These are phyloP conservation scores for Gobio gobio DNA, from an alignment of 2,113 vertebrate species.

Conservation along the genomic window DNA sequence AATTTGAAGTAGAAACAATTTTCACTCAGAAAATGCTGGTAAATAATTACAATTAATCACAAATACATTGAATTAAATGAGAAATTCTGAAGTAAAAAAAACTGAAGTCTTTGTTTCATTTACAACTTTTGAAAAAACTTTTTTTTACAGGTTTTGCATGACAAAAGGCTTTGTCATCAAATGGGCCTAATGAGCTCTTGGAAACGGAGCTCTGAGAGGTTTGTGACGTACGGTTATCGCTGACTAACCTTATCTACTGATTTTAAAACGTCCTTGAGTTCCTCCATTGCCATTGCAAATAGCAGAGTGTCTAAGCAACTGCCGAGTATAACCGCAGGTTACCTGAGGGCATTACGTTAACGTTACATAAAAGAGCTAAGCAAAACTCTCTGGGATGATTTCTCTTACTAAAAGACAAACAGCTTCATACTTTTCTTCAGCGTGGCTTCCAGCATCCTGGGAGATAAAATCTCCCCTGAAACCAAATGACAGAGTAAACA, in stretches of 20 bases:
- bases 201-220: constrained; percentile 7
- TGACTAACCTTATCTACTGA: constrained; percentile 44
- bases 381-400: background rate
- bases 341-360: constrained; percentile 21
- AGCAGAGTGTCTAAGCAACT: constrained; percentile 47
- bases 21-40: no score
- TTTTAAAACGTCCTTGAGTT: constrained; percentile 49
- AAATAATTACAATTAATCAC: no score
- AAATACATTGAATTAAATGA: no score
- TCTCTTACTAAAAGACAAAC: background rate
- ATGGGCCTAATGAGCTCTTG: background rate
- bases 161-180: no score
- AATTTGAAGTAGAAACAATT: no score
- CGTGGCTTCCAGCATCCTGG: constrained; percentile 45
- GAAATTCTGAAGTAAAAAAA: no score
- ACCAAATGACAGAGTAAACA: constrained; percentile 72
- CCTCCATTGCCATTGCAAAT: constrained; percentile 25
- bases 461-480: constrained; percentile 72
- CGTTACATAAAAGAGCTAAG: background rate
- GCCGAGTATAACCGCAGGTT: background rate
- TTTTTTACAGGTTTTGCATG: no score
- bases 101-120: no score
- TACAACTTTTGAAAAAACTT: no score
- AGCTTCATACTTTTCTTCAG: constrained; percentile 47
- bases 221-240: constrained; percentile 49